Conservation (phyloP, 2,113 vertebrate species). For the Malurus alboscapulatus region DNA sequence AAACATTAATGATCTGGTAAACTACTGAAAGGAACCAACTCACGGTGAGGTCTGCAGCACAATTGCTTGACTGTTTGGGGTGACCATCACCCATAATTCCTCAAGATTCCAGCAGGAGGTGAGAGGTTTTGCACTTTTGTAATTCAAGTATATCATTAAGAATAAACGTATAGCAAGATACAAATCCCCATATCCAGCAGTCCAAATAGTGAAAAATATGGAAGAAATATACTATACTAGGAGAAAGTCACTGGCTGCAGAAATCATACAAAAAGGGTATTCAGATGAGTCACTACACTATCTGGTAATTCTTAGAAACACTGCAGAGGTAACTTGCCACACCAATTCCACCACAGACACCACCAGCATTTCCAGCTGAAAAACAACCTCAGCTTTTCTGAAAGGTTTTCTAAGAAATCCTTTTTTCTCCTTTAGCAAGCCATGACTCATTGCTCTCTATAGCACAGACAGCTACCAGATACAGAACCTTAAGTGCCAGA, state of each 20-base stretch:
- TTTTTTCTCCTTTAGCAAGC: constrained; percentile 12
- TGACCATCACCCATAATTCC: not conserved
- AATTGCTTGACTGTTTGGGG: constrained; percentile 1
- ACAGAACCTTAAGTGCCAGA: constrained; percentile 32
- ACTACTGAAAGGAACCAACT: not conserved
- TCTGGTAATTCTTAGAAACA: constrained; percentile 26
- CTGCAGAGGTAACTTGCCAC: constrained; percentile 2
- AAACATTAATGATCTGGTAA: constrained; percentile 44
- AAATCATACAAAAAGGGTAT: not conserved
- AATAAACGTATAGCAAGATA: not conserved
- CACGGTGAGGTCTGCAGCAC: not conserved
- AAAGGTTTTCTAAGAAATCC: constrained; percentile 54
- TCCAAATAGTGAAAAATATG: not conserved
- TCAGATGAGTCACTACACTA: not conserved
- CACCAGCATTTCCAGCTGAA: constrained; percentile 5
- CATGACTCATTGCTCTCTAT: constrained; percentile 34
- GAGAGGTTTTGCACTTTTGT: not conserved
- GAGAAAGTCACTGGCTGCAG: not conserved
- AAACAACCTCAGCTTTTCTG: not conserved
- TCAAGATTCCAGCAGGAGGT: not conserved
- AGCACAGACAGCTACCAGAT: constrained; percentile 56
- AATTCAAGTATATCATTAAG: not conserved
- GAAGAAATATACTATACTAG: not conserved
- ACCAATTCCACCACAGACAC: constrained; percentile 33
- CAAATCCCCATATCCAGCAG: not conserved